Base-by-base conservation (phyloP, 2,113 vertebrate genomes). In the Labeo rohita region DNA sequence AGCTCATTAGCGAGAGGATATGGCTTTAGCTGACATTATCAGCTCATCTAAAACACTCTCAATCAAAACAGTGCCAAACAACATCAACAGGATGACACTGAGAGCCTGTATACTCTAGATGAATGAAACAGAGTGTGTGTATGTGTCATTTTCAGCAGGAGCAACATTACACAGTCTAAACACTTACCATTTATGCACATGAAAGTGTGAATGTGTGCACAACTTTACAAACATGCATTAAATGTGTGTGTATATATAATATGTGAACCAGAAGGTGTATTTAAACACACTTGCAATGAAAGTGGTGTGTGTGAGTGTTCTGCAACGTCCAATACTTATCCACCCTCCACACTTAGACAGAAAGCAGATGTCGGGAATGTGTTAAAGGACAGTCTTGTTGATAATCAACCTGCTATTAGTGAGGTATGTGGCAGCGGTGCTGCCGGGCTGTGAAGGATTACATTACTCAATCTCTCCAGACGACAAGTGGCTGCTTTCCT, bases 381-480 rank as follows among this genome's bases (percentile, higher is more conserved):
- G 87, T 84, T 91, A 89, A 91, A 87, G 86, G 88, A 90, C 87
- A 77, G 84, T 90, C 73, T 91, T 91, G 89, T 91, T 91, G 90
- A 92, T 92, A 91, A 91, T 92, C 92, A 91, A 90, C 90, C 89
- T 91, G 88, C 90, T 91, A 91, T 91, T 91, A 91, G 89, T 80
- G 86, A 90, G 87, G 89, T 90, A 91, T 91, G 91, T 90, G 86
- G 87, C 86, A 86, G 84, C 77, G 85, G 83, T 83, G 83, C 84
- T 84, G 63, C 70, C 23, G 73, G 82, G 75, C 83, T 85, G 28
- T 80, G 72, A 86, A 84, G 84, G 86, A 90, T 89, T 90, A 85
- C 90, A 87, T 91, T 89, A 90, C 89, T 88, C 91, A 87, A 90
- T 88, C 90, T 90, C 87, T 88, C 84, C 45, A 86, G 85, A 89